Conservation (phyloP, 64 coral and sea anemone genomes). For the Stichodactyla mertensii region DNA sequence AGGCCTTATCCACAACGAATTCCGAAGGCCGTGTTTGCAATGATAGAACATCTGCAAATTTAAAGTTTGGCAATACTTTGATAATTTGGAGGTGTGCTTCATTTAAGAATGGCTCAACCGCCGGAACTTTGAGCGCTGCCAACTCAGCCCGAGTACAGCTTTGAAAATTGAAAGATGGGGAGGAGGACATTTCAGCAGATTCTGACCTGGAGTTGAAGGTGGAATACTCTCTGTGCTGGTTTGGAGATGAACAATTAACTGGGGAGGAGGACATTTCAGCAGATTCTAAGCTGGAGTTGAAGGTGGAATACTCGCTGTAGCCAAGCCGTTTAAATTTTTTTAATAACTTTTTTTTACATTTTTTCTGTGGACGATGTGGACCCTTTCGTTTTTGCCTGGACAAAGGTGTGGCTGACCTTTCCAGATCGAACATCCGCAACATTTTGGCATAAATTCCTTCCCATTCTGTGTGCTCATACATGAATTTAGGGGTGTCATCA, state of each 20-base stretch:
- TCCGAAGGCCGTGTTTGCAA: background rate
- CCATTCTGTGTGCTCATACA: background rate
- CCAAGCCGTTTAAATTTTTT: no score
- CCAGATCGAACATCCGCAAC: no score
- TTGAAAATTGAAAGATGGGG: background rate
- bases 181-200: background rate
- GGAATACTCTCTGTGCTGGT: background rate
- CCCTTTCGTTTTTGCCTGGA: no score
- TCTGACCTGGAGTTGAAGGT: background rate
- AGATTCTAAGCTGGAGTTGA: background rate
- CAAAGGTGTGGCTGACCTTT: no score
- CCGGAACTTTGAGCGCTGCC: background rate
- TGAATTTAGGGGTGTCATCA: background rate
- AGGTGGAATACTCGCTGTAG: background rate
- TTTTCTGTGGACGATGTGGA: no score
- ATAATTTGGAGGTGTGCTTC: background rate
- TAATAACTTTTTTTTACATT: no score
- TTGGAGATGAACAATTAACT: background rate
- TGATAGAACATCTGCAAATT: background rate
- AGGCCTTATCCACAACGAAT: background rate
- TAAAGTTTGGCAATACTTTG: background rate
- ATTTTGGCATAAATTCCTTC: background rate
- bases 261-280: background rate
- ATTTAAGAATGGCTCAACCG: background rate
- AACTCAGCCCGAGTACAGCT: conserved; percentile 2